Conservation (phyloP, 2,113 vertebrate genomes). For the Pampusana beccarii region DNA sequence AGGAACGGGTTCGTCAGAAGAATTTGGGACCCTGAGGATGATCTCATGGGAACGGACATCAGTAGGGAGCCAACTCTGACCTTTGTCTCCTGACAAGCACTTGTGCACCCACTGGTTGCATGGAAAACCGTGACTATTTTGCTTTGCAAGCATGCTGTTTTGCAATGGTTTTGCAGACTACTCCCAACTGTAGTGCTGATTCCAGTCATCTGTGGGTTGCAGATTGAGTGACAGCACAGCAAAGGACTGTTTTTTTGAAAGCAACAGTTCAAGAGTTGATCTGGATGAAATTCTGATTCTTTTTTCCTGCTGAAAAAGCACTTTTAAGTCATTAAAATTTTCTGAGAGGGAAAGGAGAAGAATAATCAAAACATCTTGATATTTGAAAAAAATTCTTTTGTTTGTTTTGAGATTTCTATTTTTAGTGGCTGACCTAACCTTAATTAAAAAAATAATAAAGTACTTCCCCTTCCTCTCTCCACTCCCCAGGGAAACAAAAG, state of each 20-base stretch:
- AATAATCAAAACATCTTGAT: not conserved
- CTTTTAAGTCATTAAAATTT: not conserved
- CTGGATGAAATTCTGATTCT: not conserved
- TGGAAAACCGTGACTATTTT: not conserved
- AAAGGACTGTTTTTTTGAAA: not conserved
- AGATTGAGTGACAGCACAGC: not conserved
- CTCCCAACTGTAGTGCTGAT: not conserved
- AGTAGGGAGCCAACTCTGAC: not conserved
- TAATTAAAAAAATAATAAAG: constrained; percentile 52
- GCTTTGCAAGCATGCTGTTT: not conserved
- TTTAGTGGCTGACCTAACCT: constrained; percentile 17
- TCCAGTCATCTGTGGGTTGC: not conserved
- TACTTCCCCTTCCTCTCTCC: constrained; percentile 25
- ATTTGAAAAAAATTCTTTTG: not conserved
- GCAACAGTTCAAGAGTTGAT: not conserved
- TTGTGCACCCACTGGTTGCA: not conserved
- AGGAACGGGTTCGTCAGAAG: not conserved
- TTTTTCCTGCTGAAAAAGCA: not conserved
- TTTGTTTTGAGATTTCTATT: constrained; percentile 31
- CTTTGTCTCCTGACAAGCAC: not conserved
- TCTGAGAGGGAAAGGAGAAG: not conserved
- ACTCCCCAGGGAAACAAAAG: constrained; percentile 43
- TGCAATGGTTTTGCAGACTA: not conserved
- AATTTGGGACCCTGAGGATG: not conserved
- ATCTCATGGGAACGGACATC: not conserved